Conservation (phyloP, 2,888 invertebrate genomes). For the Campoplex nolae region DNA sequence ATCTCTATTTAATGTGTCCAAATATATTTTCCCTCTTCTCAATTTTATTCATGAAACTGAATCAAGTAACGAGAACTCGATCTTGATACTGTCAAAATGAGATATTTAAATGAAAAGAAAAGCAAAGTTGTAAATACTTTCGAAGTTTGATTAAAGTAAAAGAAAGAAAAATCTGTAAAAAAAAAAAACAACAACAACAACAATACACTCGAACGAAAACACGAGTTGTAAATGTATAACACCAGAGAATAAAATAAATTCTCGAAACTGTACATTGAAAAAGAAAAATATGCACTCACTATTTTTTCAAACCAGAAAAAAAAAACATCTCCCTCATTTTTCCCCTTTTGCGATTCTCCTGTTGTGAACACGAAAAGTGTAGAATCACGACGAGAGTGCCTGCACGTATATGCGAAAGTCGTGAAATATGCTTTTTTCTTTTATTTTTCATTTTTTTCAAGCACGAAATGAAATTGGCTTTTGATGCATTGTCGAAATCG, state of each 20-base stretch:
- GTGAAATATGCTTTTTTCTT: constrained; percentile 19
- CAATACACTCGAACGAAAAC: constrained; percentile 71
- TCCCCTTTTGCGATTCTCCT: not conserved
- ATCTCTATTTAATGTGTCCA: constrained; percentile 34
- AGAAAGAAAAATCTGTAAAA: constrained; percentile 56
- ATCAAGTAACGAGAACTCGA: constrained; percentile 38
- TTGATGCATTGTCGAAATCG: constrained; percentile 65
- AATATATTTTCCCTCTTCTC: constrained; percentile 42
- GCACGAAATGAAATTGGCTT: constrained; percentile 52
- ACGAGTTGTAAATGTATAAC: constrained; percentile 67
- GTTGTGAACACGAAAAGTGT: constrained; percentile 44
- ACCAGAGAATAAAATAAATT: constrained; percentile 76
- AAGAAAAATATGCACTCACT: constrained; percentile 15
- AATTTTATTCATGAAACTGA: constrained; percentile 59
- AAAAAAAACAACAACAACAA: constrained; percentile 34
- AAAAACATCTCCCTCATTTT: not conserved
- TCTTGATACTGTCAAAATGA: constrained; percentile 68
- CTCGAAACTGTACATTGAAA: constrained; percentile 76
- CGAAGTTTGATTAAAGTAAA: constrained; percentile 41
- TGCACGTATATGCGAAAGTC: not conserved
- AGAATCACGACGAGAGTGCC: constrained; percentile 38
- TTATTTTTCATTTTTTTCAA: constrained; percentile 33
- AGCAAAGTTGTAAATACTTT: constrained; percentile 27
- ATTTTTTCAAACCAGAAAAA: constrained; percentile 26
- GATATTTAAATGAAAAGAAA: constrained; percentile 38